Percentiles rank a stretch among this genome's conserved stretches.
Evolutionary conservation across 2,888 invertebrate species (phyloP).

Genomic region (Morinoia aosen): DNA sequence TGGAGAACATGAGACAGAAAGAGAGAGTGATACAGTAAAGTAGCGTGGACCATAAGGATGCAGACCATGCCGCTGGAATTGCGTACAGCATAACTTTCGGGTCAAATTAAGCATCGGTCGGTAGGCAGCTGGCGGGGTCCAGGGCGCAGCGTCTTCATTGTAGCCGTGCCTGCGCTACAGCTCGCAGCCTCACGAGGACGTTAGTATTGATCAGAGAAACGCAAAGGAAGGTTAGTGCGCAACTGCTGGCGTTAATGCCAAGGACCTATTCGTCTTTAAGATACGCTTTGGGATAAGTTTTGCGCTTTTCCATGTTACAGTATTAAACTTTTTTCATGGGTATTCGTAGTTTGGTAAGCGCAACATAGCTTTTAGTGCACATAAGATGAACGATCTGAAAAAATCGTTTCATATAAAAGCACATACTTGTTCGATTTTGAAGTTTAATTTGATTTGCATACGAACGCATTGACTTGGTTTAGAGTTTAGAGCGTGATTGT

Average conservation of each 20-base stretch:
- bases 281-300: not conserved
- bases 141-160: not conserved
- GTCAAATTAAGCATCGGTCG: not conserved
- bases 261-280: not conserved
- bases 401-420: not conserved
- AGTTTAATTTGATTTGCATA: not conserved
- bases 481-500: not conserved
- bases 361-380: not conserved
- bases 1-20: not conserved
- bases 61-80: not conserved
- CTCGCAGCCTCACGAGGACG: not conserved
- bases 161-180: not conserved
- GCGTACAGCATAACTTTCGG: not conserved
- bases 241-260: not conserved
- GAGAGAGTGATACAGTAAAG: not conserved
- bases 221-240: not conserved
- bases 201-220: not conserved
- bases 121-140: not conserved
- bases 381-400: too few species aligned
- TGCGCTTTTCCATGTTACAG: not conserved
- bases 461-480: not conserved
- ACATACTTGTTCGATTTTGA: not conserved
- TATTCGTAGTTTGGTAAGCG: not conserved
- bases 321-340: not conserved
- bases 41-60: not conserved